Conservation (phyloP, 2,888 invertebrate species). For the Cryptocheilus praepositus region DNA sequence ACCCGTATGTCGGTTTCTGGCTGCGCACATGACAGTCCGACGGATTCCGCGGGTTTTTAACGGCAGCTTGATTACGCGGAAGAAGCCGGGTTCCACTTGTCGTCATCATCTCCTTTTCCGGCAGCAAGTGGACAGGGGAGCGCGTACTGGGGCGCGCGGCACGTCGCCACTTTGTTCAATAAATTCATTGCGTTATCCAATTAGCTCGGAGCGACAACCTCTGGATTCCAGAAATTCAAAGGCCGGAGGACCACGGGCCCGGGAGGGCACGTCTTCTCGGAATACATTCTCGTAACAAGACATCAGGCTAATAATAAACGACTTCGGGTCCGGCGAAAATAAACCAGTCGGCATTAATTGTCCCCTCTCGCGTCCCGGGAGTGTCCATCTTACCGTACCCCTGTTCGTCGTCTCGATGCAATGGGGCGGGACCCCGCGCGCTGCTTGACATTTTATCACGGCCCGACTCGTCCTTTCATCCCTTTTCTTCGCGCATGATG, state of each 20-base stretch:
- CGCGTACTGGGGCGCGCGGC: slow-evolving; percentile 14
- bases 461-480: too few relatives aligned
- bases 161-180: slow-evolving; percentile 53
- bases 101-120: slow-evolving; percentile 19
- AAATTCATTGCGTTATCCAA: slow-evolving; percentile 67
- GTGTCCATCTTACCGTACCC: not conserved
- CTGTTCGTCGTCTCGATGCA: not conserved
- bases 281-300: slow-evolving; percentile 62
- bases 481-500: too few relatives aligned
- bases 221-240: slow-evolving; percentile 64
- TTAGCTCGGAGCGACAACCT: slow-evolving; percentile 65
- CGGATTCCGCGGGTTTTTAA: not conserved
- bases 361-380: slow-evolving; percentile 9
- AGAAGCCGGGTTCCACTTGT: slow-evolving; percentile 8
- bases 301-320: slow-evolving; percentile 66
- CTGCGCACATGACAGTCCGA: not conserved
- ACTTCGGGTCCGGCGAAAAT: slow-evolving; percentile 47
- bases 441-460: too few relatives aligned
- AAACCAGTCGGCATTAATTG: slow-evolving; percentile 51
- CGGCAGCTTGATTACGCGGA: slow-evolving; percentile 28
- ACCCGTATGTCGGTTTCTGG: too few relatives aligned
- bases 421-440: too few relatives aligned
- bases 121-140: not conserved
- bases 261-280: slow-evolving; percentile 53
- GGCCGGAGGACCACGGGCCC: slow-evolving; percentile 25